Evolutionary conservation across 2,113 vertebrate species (phyloP).

Genomic region (Otus sunia): DNA sequence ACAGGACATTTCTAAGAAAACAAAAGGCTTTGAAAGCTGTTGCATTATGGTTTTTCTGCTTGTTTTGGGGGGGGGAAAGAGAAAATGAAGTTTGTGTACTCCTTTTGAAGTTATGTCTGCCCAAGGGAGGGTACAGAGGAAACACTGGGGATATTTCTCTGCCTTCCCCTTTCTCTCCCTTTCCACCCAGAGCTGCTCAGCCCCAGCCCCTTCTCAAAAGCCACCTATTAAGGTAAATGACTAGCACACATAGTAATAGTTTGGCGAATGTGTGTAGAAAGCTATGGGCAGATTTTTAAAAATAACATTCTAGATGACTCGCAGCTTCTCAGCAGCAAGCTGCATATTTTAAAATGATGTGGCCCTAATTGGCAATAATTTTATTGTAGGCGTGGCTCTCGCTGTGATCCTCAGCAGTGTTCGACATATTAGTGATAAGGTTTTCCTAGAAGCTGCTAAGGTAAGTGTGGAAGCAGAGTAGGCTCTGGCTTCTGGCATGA

Average conservation of each 20-base stretch:
- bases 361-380: neutral
- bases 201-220: neutral
- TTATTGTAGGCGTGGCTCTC: constrained; percentile 86
- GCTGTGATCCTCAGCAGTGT: constrained; percentile 94
- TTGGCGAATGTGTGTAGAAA: neutral
- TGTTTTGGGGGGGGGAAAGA: neutral
- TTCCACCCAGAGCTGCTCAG: neutral
- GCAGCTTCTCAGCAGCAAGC: neutral
- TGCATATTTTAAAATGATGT: rapidly evolving
- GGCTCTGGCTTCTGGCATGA: neutral
- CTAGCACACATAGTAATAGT: rapidly evolving
- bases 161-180: neutral
- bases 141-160: neutral
- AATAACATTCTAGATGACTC: rapidly evolving
- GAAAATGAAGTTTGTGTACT: rapidly evolving
- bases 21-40: neutral
- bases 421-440: constrained; percentile 90
- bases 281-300: rapidly evolving
- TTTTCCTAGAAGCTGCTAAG: constrained; percentile 97
- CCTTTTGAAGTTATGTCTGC: neutral
- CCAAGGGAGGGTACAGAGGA: rapidly evolving
- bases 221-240: rapidly evolving
- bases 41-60: neutral
- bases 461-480: constrained; percentile 67
- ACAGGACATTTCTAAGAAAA: neutral